Percentiles rank a stretch among this genome's conserved stretches.
Conservation (phyloP, 2,113 vertebrate species). For the Labrus mixtus region DNA sequence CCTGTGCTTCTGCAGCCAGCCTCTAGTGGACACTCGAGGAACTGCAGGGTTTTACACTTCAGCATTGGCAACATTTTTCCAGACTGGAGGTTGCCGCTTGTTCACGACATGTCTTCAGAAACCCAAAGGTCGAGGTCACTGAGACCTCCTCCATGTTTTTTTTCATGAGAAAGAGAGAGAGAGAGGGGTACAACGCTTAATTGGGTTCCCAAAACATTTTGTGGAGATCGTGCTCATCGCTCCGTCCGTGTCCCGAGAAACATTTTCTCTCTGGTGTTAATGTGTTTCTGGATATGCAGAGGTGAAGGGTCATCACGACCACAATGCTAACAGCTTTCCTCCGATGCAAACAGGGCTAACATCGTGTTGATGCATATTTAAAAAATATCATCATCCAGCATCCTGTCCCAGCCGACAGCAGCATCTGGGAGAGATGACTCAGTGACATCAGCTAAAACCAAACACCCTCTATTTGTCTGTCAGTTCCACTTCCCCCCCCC, state of each 20-base stretch:
- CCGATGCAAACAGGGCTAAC: slow-evolving; percentile 12
- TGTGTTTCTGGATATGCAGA: background rate
- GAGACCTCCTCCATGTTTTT: too few relatives aligned
- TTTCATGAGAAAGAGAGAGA: too few relatives aligned
- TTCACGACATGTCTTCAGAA: too few relatives aligned
- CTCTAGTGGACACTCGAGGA: too few relatives aligned
- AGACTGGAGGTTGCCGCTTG: too few relatives aligned
- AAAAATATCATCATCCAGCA: slow-evolving; percentile 7
- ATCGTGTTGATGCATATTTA: background rate
- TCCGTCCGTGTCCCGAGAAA: background rate
- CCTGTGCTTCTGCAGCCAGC: too few relatives aligned
- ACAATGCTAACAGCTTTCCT: background rate
- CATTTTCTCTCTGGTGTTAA: slow-evolving; percentile 10
- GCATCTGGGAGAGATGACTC: slow-evolving; percentile 20
- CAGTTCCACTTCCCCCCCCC: slow-evolving; percentile 24
- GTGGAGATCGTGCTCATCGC: too few relatives aligned
- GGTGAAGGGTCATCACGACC: background rate
- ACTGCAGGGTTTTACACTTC: too few relatives aligned
- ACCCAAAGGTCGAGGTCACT: too few relatives aligned
- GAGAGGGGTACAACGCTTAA: too few relatives aligned
- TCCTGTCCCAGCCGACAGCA: slow-evolving; percentile 27
- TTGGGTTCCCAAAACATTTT: too few relatives aligned
- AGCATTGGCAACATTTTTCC: too few relatives aligned
- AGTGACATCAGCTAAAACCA: slow-evolving; percentile 25
- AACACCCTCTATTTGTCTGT: slow-evolving; percentile 57